These are phyloP conservation scores for Myotis vivesi DNA, from an alignment of 2,797 vertebrate genomes.

Conservation along the genomic window DNA sequence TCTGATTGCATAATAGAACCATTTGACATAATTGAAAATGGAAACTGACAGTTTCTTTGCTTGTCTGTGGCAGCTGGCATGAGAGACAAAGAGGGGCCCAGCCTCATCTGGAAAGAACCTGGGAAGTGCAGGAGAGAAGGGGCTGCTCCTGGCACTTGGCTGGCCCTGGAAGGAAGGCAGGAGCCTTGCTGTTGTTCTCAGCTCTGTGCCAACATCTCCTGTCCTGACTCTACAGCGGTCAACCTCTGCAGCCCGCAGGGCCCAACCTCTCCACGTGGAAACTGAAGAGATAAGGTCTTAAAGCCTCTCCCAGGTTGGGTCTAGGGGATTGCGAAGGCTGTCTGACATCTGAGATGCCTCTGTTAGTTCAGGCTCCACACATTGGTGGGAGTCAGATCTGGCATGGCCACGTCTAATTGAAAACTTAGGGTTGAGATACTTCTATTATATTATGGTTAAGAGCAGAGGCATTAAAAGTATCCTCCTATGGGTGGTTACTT, in stretches of 20 bases:
- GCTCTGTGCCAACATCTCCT: not conserved
- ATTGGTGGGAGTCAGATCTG: not conserved
- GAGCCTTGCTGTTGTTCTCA: not conserved
- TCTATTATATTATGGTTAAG: not conserved
- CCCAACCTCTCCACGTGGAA: not conserved
- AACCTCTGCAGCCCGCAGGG: not conserved
- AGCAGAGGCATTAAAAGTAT: not conserved
- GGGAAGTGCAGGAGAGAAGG: not conserved
- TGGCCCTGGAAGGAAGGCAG: not conserved
- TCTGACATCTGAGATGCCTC: not conserved
- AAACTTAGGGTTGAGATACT: not conserved
- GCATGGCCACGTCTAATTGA: not conserved
- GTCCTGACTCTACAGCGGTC: not conserved
- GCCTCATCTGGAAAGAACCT: not conserved
- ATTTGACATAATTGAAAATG: not conserved
- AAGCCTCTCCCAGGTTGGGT: not conserved
- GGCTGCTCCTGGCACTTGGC: not conserved
- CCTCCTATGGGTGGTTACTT: not conserved
- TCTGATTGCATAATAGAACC: not conserved
- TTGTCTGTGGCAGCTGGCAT: not conserved
- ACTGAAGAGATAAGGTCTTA: not conserved
- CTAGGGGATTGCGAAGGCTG: not conserved
- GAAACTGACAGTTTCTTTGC: conserved; percentile 23
- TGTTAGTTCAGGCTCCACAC: not conserved
- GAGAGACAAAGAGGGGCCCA: not conserved